These are phyloP conservation scores for Acrossocheilus fasciatus DNA, from an alignment of 2,797 vertebrate species.

Conservation along the genomic window DNA sequence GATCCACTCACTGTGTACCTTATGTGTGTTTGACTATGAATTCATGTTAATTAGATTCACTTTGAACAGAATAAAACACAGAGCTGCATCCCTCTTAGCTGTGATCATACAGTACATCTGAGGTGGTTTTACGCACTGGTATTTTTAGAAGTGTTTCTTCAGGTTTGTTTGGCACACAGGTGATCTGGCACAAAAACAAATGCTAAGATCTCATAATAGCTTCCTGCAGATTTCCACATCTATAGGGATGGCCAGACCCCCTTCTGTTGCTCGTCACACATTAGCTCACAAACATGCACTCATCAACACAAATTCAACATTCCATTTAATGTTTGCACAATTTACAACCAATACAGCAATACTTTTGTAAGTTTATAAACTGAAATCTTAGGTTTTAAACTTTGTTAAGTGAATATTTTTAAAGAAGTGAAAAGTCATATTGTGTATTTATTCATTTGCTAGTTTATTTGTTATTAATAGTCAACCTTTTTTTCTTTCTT, in stretches of 20 bases:
- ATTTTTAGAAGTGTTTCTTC: constrained; percentile 12
- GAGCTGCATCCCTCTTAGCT: background rate
- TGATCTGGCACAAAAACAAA: background rate
- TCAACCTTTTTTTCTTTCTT: too few species aligned
- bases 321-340: background rate
- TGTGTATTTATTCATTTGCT: background rate
- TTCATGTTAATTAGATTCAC: constrained; percentile 38
- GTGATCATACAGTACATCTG: constrained; percentile 19
- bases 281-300: background rate
- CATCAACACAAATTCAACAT: background rate
- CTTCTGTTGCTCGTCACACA: constrained; percentile 9
- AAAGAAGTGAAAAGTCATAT: background rate
- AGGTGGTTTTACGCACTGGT: constrained; percentile 19
- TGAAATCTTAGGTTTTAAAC: background rate
- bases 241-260: background rate
- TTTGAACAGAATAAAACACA: constrained; percentile 12
- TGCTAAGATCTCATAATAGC: constrained; percentile 10
- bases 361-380: background rate
- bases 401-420: background rate
- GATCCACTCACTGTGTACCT: constrained; percentile 22
- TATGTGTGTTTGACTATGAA: constrained; percentile 23
- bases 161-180: background rate
- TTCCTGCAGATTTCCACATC: background rate
- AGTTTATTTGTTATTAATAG: too few species aligned
- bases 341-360: background rate